A percentile compares a stretch with the other conserved stretches of the same genome.
Conservation (phyloP, 1,140 invertebrate genomes). For the Anastrepha ludens region DNA sequence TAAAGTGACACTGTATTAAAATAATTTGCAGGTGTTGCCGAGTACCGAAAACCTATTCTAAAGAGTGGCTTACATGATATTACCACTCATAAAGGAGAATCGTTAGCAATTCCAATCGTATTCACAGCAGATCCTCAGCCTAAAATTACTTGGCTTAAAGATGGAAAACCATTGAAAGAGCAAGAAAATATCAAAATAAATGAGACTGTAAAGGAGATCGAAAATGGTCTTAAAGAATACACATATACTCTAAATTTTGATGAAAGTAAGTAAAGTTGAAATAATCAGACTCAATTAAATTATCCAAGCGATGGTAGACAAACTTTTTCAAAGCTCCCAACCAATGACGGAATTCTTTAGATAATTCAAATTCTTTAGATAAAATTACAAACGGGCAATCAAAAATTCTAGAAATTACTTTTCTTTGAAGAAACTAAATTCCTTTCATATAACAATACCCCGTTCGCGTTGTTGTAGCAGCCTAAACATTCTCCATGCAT, state of each 20-base stretch:
- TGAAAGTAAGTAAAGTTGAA: constrained; percentile 51
- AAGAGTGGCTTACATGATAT: constrained; percentile 79
- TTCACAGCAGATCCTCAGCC: constrained; percentile 87
- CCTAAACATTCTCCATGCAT: no score
- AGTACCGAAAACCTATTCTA: constrained; percentile 86
- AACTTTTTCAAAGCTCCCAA: no score
- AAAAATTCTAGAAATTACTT: no score
- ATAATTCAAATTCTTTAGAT: no score
- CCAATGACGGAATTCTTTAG: no score
- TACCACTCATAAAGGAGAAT: constrained; percentile 78
- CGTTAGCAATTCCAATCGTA: constrained; percentile 85
- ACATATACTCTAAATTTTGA: constrained; percentile 81
- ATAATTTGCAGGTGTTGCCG: constrained; percentile 78
- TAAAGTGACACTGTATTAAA: not conserved
- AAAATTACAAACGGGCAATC: no score
- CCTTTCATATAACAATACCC: no score
- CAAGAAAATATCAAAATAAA: constrained; percentile 75
- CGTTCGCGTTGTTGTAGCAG: no score
- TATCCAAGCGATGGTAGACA: no score
- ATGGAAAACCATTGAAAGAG: constrained; percentile 74
- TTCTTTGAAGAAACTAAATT: no score
- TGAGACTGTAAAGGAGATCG: constrained; percentile 79
- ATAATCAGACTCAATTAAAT: not conserved
- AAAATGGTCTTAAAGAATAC: constrained; percentile 85
- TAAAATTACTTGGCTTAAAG: constrained; percentile 77